Evolutionary conservation across 1,140 invertebrate genomes (phyloP).

Genomic region (Mizuhopecten yessoensis): DNA sequence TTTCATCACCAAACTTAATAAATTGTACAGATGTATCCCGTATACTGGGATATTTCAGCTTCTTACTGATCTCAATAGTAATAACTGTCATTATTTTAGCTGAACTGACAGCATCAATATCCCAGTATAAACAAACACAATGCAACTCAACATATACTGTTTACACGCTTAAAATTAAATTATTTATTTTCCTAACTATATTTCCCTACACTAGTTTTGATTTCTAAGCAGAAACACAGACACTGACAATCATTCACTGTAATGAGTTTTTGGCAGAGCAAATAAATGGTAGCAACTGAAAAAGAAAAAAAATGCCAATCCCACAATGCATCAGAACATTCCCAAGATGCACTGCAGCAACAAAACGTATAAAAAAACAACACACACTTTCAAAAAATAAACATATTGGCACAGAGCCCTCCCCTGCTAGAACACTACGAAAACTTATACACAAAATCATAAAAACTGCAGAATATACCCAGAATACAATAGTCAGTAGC

Average conservation of each 20-base stretch:
- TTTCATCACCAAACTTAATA: too few species aligned
- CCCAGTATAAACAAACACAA: not conserved
- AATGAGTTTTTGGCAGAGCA: not conserved
- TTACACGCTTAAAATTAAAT: not conserved
- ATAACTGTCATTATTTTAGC: not conserved
- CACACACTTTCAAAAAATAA: not conserved
- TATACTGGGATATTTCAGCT: not conserved
- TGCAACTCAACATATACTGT: not conserved
- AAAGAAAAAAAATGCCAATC: not conserved
- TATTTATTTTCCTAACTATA: not conserved
- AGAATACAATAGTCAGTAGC: not conserved
- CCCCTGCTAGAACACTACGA: not conserved
- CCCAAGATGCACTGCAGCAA: constrained; percentile 3
- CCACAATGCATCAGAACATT: constrained; percentile 38
- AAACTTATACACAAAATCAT: not conserved
- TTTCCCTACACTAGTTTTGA: not conserved
- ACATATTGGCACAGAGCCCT: not conserved
- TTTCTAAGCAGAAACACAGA: too few species aligned
- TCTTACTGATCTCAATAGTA: not conserved
- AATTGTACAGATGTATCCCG: not conserved
- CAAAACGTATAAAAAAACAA: not conserved
- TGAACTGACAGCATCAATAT: not conserved
- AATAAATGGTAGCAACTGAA: not conserved
- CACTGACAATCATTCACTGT: too few species aligned
- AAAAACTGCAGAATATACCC: not conserved